Evolutionary conservation across 2,113 vertebrate species (phyloP), one percentile per base, ranked within the genome.

Genomic region (Triplophysa dalaica): DNA sequence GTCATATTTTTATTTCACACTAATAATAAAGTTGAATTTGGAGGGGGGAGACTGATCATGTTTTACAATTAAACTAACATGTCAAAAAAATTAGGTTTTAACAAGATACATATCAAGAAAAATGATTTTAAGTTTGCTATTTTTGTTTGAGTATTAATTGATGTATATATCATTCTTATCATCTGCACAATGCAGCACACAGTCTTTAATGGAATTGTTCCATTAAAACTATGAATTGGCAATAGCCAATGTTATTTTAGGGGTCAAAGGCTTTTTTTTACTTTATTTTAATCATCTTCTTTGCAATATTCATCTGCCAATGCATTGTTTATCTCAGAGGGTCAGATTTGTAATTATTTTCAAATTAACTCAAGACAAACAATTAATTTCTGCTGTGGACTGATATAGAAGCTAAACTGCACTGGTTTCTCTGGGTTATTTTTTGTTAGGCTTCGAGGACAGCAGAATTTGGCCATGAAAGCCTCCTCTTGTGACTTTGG

Each of bases 271-370:
- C 56, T 75, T 22, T 33, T 52, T 69, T 56, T 12, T 56, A 41
- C 29, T 64, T 69, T 75, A 6, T 33, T 79, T 79, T 79, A 70
- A 75, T 58, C 48, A 64, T 63, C 62, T 65, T 65, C 50, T 79
- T 75, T 54, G 45, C 38, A 65, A 52, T 73, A 72, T 33, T 79
- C 33, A 75, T 63, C 41, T 63, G 60, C 33, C 70, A 56, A 77
- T 83, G 58, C 70, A 75, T 83, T 70, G 63, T 56, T 79, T 84
- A 72, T 65, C 48, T 81, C 50, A 33, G 63, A 75, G 70, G 50
- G 66, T 81, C 79, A 70, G 68, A 78, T 65, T 73, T 82, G 72
- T 82, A 82, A 84, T 82, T 85, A 76, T 79, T 75, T 73, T 85
- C 22, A 61, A 81, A 82, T 79, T 79, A 84, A 64, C 72, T 79